Evolutionary conservation across 2,888 invertebrate species (phyloP), one percentile per base, ranked within the genome.

Genomic region (Andricus quercusramuli): DNA sequence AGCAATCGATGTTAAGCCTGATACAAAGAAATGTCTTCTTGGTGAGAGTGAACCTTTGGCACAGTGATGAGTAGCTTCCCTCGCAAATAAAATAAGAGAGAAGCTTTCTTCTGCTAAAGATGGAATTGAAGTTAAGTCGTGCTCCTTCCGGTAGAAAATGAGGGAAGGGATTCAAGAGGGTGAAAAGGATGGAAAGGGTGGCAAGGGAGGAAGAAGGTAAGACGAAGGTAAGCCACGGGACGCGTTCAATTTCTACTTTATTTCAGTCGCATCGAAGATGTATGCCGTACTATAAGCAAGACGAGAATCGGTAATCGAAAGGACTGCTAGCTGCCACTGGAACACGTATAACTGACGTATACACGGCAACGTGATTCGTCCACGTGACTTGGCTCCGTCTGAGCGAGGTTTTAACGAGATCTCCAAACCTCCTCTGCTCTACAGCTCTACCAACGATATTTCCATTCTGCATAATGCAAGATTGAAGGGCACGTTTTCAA

Each of bases 351-450:
- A 11, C 51, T 74, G 51, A 37, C 37, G 37, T 37, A 66, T 66
- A 68, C 51, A 32, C 32, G n/a, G 70, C 85, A 87, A 86, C 83
- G 86, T 85, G 84, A 83, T 82, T 51, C 62, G 29, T 81, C 83
- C 85, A 85, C 83, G 85, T 86, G 87, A 86, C 78, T 79, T 56
- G n/a, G 66, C 13, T 74, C 62, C 47, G 20, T 20, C 29, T 51
- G 41, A 78, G 17, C 25, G 64, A 37, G 77, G 13, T 78, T 78
- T 37, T 66, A 66, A 66, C 37, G 66, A 37, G 37, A 66, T 66
- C 66, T 66, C 20, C 66, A 22, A 66, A 41, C 37, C 66, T 22
- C 22, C 37, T 32, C 66, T 66, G 9, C 32, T 17, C 29, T 9
- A 20, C 17, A 11, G 3, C 32, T 17, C 29, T 20, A 32, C 17